A percentile compares a stretch with the other conserved stretches of the same genome.
These are phyloP conservation scores for Pseudopipra pipra DNA, from an alignment of 2,113 vertebrate genomes.

Conservation along the genomic window DNA sequence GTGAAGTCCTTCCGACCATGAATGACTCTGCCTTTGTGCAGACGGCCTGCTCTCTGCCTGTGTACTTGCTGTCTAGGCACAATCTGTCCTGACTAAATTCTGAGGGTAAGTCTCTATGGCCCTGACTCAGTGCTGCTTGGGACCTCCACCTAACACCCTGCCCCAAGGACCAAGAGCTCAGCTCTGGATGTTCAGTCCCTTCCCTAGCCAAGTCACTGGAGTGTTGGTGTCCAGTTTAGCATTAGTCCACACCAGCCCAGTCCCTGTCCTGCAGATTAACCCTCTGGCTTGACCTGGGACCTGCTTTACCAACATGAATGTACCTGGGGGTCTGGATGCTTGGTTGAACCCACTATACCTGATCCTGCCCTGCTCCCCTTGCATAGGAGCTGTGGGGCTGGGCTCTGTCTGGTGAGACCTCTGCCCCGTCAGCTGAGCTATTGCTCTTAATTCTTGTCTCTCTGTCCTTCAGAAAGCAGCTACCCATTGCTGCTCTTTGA, in stretches of 20 bases:
- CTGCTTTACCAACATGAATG: not conserved
- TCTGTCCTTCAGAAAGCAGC: not conserved
- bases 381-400: not conserved
- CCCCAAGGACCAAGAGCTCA: not conserved
- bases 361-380: not conserved
- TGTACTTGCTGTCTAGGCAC: not conserved
- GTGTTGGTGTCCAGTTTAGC: not conserved
- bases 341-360: not conserved
- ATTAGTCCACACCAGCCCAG: not conserved
- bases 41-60: not conserved
- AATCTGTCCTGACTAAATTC: not conserved
- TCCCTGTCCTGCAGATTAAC: not conserved
- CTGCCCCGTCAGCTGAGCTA: not conserved
- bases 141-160: not conserved
- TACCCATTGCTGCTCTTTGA: not conserved
- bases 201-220: not conserved
- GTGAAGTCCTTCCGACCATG: not conserved
- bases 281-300: not conserved
- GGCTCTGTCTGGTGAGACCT: not conserved
- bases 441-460: not conserved
- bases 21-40: not conserved
- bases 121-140: not conserved
- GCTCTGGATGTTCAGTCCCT: not conserved
- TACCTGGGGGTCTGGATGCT: not conserved
- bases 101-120: not conserved